Evolutionary conservation across 2,888 invertebrate species (phyloP), one percentile per base, ranked within the genome.

Genomic region (Chalcosyrphus nemorum): DNA sequence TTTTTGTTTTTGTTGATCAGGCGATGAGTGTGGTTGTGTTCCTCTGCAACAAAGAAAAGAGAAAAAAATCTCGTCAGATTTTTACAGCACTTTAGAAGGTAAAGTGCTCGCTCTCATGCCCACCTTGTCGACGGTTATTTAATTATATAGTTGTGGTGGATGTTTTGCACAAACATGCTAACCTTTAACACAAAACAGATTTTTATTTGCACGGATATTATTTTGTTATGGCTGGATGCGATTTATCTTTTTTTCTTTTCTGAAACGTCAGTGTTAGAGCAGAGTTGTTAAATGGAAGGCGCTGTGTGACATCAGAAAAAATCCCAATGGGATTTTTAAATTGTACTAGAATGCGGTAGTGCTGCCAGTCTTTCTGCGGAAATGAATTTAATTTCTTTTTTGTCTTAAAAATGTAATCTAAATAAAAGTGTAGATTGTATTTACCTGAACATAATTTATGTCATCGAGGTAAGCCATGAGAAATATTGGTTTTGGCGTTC

Each of bases 181-280:
- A 47, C 56, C 57, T 13, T 13, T 74, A 47, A 24, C 43, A 66
- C 24, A 68, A 65, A 75, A 19, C 35, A 24, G 19, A 63, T 43
- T 65, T 81, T 74, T 52, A 63, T 75, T 65, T 13, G 56, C 41
- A 63, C 9, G 5, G 43, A 6, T 32, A 56, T 38, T 59, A 84
- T 59, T 84, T 84, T 84, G 84, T 80, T 84, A 75, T 84, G 78
- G 78, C 84, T 80, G 17, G 84, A 75, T 63, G 70, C 70, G 70
- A 68, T 74, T 78, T 66, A 56, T 56, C 61, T 43, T 57, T 45
- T 47, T 63, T 78, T 66, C 63, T 54, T 43, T 43, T 35, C 17
- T 82, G 32, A 63, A 68, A 66, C 32, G 61, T 66, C 77, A 78
- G 59, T 63, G 32, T 11, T 6, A 2, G 6, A 13, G 5, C 68